Base-by-base conservation (phyloP, 92 coral and sea anemone species). In the Epizoanthus scotinus region DNA sequence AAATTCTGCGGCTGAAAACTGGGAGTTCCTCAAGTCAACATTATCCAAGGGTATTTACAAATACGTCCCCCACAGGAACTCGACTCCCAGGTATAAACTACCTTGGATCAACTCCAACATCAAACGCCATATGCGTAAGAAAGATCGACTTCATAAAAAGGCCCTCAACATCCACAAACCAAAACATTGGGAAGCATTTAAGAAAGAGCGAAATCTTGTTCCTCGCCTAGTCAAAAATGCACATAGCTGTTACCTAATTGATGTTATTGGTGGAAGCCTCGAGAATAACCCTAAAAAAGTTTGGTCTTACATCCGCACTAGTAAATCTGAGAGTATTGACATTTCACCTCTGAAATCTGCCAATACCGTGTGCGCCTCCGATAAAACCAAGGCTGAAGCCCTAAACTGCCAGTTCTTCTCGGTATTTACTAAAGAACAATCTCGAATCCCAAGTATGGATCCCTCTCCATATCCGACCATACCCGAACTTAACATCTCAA, bases 21-120 rank as follows among this genome's bases (percentile, higher is more conserved):
- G 91, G 91, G 18, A 70, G 53, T 29, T 52, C 9, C 72, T 88
- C 63, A 88, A 78, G 56, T 2, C 84, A 3, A 40, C 83, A 2
- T 38, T 89, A 24, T 24, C 63, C 18, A 47, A 61, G 58, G 84
- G 71, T 31, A 63, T 82, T 67, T 59, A 59, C 3, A n/a, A 77
- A 6, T 77, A 20, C 34, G 63, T 86, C 21, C 88, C 89, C 5
- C 82, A 81, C 25, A 78, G 78, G 66, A 2, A 15, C 17, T 87
- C 93, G 36, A 63, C 66, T 21, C 38, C 78, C 22, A 53, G 71
- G 52, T 79, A 59, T 73, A 67, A 87, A 27, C 83, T 87, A 9
- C 87, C 94, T 5, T 90, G 89, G 94, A 73, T 86, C 58, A 85
- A 77, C 70, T 26, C 69, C 24, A 20, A 28, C 31, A 84, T 87